Base-by-base conservation (phyloP, 2,888 invertebrate genomes). In the Hydraecia micacea region DNA sequence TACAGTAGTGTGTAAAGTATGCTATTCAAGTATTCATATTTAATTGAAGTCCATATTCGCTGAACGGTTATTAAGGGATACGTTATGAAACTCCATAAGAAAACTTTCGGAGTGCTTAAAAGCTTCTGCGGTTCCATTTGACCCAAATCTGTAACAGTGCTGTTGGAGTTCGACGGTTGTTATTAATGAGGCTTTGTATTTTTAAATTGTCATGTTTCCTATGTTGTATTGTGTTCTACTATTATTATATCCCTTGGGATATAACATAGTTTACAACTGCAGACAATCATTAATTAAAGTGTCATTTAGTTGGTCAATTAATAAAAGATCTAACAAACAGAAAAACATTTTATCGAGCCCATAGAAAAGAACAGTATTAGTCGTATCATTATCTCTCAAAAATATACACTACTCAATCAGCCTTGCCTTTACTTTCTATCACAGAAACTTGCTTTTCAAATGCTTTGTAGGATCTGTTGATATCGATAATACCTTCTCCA, bases 31-130 rank as follows among this genome's bases (percentile, higher is more conserved):
- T n/a, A n/a, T n/a, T 68, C 28, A 60, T 46, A 49, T 32, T 21
- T 55, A 15, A 52, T n/a, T 32, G 11, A 46, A 55, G 1, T 66
- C 28, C 46, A 67, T 71, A 62, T 81, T 49, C 8, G 36, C 8
- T 52, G 62, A 72, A 55, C 18, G 60, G 18, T 65, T 76, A 83
- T 46, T 36, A n/a, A 18, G 21, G 11, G 5, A 9, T 58, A 46
- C 13, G 32, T 63, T 68, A 52, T 18, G 42, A 79, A 62, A 70
- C 11, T 74, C 13, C 39, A 58, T 18, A 46, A n/a, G 36, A 67
- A 80, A 69, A 84, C 39, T 85, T 85, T 77, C 32, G 11, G 55
- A 68, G 63, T 55, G 71, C 46, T 70, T 80, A 71, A 73, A 76
- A 84, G 73, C 60, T 80, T 81, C 9, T 13, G 46, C 32, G 55